Percentiles rank a stretch among this genome's conserved stretches.
These are phyloP conservation scores for Casuarius casuarius DNA, from an alignment of 2,113 vertebrate genomes.

Conservation along the genomic window DNA sequence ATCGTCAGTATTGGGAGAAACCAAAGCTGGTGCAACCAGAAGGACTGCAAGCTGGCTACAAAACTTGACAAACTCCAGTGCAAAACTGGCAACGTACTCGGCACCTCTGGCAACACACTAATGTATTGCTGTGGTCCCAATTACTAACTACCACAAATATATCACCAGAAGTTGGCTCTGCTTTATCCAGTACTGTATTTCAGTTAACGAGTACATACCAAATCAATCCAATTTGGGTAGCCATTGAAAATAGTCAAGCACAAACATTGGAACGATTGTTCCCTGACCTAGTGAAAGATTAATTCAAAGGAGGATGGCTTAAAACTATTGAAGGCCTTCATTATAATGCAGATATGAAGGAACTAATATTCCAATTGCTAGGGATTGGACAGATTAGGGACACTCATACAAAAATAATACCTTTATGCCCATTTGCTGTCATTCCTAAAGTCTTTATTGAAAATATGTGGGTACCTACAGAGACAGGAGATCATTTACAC, in stretches of 20 bases:
- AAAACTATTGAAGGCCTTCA: not conserved
- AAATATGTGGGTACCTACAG: too few species aligned
- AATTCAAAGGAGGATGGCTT: not conserved
- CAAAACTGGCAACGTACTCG: not conserved
- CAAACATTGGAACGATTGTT: not conserved
- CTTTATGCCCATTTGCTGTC: too few species aligned
- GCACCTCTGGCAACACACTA: not conserved
- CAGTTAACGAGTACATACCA: not conserved
- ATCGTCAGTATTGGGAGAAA: not conserved
- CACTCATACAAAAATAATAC: too few species aligned
- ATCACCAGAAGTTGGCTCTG: not conserved
- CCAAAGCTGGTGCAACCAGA: constrained; percentile 63
- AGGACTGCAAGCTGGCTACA: not conserved
- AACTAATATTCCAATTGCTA: not conserved
- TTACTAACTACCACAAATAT: not conserved
- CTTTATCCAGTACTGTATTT: not conserved
- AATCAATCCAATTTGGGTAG: not conserved
- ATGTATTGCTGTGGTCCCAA: not conserved
- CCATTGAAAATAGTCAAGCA: not conserved
- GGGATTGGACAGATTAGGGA: too few species aligned
- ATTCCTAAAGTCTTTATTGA: too few species aligned
- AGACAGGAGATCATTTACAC: too few species aligned
- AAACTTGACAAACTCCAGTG: not conserved
- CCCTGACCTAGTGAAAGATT: not conserved
- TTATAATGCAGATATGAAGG: not conserved